Conservation (phyloP, 2,113 vertebrate genomes). For the Halichoeres trimaculatus region DNA sequence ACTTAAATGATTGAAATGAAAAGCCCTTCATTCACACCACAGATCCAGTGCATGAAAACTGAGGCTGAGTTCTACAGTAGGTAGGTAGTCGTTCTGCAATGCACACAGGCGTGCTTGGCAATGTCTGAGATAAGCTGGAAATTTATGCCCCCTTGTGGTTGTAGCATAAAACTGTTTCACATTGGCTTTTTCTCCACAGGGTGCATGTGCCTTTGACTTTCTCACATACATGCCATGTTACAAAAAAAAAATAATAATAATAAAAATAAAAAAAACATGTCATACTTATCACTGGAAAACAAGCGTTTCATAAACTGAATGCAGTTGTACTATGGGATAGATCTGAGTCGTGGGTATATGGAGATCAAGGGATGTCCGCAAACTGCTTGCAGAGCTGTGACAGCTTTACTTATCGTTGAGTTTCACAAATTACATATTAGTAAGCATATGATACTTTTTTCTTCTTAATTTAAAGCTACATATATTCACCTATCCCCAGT, state of each 20-base stretch:
- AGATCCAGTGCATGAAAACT: slow-evolving; percentile 5
- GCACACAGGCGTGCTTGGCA: slow-evolving; percentile 30
- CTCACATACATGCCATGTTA: neutral
- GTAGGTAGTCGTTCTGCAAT: slow-evolving; percentile 23
- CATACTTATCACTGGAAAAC: too few relatives aligned
- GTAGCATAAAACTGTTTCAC: slow-evolving; percentile 6
- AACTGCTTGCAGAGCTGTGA: too few relatives aligned
- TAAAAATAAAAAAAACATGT: too few relatives aligned
- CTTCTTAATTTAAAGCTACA: neutral
- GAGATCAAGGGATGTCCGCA: neutral
- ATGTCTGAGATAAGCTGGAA: slow-evolving; percentile 37
- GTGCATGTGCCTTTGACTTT: slow-evolving; percentile 1
- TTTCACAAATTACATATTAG: too few relatives aligned
- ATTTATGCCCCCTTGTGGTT: slow-evolving; percentile 51
- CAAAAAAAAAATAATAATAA: too few relatives aligned
- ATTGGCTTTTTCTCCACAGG: neutral
- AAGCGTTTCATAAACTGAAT: neutral
- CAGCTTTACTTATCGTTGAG: too few relatives aligned
- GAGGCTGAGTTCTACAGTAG: slow-evolving; percentile 11
- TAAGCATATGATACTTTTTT: too few relatives aligned
- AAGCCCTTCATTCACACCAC: slow-evolving; percentile 47
- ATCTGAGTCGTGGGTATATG: neutral
- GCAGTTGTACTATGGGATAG: neutral
- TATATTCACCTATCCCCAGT: neutral
- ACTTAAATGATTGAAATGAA: neutral